Evolutionary conservation across 2,113 vertebrate species (phyloP).

Genomic region (Ornithorhynchus anatinus): DNA sequence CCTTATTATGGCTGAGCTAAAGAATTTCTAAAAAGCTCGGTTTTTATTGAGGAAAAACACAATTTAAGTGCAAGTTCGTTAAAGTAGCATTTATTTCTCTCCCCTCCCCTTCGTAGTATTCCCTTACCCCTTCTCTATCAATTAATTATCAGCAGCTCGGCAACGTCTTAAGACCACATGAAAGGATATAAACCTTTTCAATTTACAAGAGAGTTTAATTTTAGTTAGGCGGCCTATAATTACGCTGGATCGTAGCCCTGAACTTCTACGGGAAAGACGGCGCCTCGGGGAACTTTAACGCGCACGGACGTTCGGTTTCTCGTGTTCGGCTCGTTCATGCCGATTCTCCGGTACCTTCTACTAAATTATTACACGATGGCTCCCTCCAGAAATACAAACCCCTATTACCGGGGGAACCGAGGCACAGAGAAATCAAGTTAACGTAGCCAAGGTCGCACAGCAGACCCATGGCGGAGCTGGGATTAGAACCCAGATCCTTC

Average conservation of each 20-base stretch:
- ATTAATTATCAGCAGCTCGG: background rate
- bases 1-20: slow-evolving; percentile 35
- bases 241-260: background rate
- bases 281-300: background rate
- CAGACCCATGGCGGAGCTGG: too few species aligned
- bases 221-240: background rate
- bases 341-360: too few species aligned
- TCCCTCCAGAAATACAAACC: too few species aligned
- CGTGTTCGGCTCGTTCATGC: background rate
- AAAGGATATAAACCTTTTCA: background rate
- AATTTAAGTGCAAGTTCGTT: slow-evolving; percentile 47
- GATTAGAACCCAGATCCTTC: too few species aligned
- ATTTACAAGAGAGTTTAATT: background rate
- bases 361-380: too few species aligned
- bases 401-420: too few species aligned
- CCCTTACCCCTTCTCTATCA: background rate
- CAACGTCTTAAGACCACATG: background rate
- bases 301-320: background rate
- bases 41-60: slow-evolving; percentile 30
- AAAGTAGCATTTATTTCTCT: slow-evolving; percentile 28
- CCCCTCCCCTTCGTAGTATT: background rate
- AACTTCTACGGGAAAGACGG: background rate
- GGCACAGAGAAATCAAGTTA: too few species aligned
- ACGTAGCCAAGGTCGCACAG: too few species aligned
- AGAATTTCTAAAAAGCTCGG: slow-evolving; percentile 32